Conservation (phyloP, 2,113 vertebrate genomes). For the Hyaena hyaena region DNA sequence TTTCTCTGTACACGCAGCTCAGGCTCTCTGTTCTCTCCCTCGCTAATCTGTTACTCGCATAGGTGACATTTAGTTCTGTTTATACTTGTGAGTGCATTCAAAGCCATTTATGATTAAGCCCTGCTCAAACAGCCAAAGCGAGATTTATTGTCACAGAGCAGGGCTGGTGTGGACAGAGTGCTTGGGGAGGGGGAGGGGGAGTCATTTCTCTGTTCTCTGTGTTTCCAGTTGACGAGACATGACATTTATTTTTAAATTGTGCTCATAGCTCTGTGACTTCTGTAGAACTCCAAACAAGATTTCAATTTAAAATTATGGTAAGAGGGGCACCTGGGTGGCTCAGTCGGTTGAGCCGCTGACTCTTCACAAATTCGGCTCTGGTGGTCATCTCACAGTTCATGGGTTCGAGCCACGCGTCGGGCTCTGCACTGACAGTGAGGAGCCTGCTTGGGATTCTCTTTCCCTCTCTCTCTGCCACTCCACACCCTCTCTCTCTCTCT, state of each 20-base stretch:
- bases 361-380: too few species aligned
- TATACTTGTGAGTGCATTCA: constrained; percentile 55
- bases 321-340: too few species aligned
- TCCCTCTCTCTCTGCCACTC: too few species aligned
- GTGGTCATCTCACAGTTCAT: too few species aligned
- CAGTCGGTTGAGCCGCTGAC: too few species aligned
- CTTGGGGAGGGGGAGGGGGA: background rate
- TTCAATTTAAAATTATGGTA: background rate
- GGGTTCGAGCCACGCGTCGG: too few species aligned
- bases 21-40: background rate
- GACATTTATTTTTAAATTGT: constrained; percentile 54
- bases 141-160: constrained; percentile 77
- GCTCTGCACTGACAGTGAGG: too few species aligned
- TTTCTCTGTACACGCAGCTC: background rate
- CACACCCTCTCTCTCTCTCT: too few species aligned
- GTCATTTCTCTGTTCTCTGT: background rate
- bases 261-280: constrained; percentile 23
- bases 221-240: constrained; percentile 49
- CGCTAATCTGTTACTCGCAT: background rate
- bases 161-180: constrained; percentile 26
- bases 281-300: background rate
- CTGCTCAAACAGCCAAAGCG: constrained; percentile 74
- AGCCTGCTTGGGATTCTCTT: too few species aligned
- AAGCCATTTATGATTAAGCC: constrained; percentile 83
- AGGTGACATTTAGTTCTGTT: constrained; percentile 36